These are phyloP conservation scores for Sepioteuthis lessoniana DNA, from an alignment of 2,888 invertebrate species.

Conservation along the genomic window DNA sequence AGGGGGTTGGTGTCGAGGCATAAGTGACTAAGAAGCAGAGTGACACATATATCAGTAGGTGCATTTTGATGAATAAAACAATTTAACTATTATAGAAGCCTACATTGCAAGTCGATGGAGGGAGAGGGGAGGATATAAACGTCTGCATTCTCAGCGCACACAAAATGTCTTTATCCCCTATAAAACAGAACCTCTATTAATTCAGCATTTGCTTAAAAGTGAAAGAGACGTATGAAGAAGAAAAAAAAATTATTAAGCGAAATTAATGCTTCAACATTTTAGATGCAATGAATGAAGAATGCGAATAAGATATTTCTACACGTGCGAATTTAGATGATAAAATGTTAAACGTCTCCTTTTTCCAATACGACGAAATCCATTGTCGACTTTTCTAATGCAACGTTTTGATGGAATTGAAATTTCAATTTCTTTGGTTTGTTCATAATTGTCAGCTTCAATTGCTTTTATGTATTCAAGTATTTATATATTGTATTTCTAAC, in stretches of 20 bases:
- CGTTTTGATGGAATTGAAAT: conserved; percentile 20
- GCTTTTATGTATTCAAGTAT: not conserved
- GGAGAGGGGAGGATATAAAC: not conserved
- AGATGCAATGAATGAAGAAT: not conserved
- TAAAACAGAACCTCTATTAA: not conserved
- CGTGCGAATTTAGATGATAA: conserved; percentile 17
- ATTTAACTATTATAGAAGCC: not conserved
- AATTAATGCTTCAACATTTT: not conserved
- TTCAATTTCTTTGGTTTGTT: not conserved
- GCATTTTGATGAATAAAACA: conserved; percentile 33
- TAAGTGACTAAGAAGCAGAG: not conserved
- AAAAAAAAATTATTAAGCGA: not conserved
- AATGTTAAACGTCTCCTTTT: not conserved
- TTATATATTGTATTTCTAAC: not conserved
- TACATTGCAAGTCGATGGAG: not conserved
- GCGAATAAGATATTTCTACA: not conserved
- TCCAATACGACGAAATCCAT: conserved; percentile 18
- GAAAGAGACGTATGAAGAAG: not conserved
- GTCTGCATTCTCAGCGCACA: not conserved
- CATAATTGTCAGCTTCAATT: conserved; percentile 5
- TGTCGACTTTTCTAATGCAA: conserved; percentile 2
- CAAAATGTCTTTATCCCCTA: not conserved
- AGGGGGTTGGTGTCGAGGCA: not conserved
- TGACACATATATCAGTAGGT: not conserved
- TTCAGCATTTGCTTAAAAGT: not conserved